phyloP scores from a whole-genome alignment of 2,113 vertebrate species.

The Benthochromis sp. region DNA sequence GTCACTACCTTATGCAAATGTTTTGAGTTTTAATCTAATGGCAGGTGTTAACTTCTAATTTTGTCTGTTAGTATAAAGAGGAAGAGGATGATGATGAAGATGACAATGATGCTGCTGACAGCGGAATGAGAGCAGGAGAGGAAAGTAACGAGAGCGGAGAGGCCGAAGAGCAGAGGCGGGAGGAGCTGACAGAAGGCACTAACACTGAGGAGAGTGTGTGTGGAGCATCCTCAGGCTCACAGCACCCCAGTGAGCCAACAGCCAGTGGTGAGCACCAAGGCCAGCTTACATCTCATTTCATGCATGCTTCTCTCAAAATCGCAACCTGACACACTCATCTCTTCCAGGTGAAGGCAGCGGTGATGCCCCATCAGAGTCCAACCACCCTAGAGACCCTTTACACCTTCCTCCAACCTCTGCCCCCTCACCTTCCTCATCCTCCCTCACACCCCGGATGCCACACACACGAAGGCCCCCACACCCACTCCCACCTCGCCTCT shows the following conservation, averaged over 20 bases:
- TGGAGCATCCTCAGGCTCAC: conserved; percentile 76
- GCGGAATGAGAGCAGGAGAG: conserved; percentile 79
- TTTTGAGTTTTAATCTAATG: neutral
- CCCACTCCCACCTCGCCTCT: conserved; percentile 85
- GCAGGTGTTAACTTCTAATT: neutral
- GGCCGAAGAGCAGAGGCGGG: conserved; percentile 79
- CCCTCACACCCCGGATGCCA: conserved; percentile 77
- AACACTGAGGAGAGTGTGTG: conserved; percentile 81
- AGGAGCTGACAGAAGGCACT: conserved; percentile 76
- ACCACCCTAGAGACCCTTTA: conserved; percentile 70
- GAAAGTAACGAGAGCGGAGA: conserved; percentile 85
- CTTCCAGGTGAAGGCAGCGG: conserved; percentile 76
- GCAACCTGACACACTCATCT: neutral
- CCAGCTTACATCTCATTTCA: fast-evolving
- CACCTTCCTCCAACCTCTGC: conserved; percentile 67
- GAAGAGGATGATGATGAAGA: conserved; percentile 75
- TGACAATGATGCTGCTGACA: conserved; percentile 70
- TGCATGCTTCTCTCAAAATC: neutral
- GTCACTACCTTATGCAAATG: neutral
- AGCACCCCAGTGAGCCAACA: conserved; percentile 69
- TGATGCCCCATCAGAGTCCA: conserved; percentile 67
- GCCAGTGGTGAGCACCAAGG: conserved; percentile 72
- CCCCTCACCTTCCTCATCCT: conserved; percentile 74
- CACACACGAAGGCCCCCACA: conserved; percentile 85
- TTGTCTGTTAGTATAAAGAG: conserved; percentile 67